Conservation (phyloP, 2,888 invertebrate species). For the Lacanobia wlatinum region DNA sequence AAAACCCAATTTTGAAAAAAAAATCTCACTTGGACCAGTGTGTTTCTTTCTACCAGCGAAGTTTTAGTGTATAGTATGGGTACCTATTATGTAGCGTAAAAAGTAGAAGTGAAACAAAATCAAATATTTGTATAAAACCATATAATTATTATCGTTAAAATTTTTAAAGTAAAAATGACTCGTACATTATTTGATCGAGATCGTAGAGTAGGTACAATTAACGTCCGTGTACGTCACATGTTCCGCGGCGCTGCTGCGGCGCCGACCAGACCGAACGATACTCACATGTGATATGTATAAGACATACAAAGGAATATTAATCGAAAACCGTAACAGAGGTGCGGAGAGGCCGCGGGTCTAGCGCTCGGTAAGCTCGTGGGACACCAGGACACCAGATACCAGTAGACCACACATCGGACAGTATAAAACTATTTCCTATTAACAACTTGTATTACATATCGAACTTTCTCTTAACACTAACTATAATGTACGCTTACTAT, state of each 20-base stretch:
- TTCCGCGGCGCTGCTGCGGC: slow-evolving; percentile 20
- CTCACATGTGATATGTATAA: slow-evolving; percentile 67
- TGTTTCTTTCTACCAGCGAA: too few relatives aligned
- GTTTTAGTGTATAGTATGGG: background rate
- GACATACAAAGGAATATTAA: slow-evolving; percentile 64
- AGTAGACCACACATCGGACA: slow-evolving; percentile 74
- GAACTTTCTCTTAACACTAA: slow-evolving; percentile 68
- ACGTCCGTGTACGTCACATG: slow-evolving; percentile 51
- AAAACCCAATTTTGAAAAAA: too few relatives aligned
- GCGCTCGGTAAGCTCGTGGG: slow-evolving; percentile 75
- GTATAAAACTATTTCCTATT: slow-evolving; percentile 81
- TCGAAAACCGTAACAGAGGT: slow-evolving; percentile 49
- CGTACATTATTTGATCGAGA: slow-evolving; percentile 76
- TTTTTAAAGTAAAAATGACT: slow-evolving; percentile 86
- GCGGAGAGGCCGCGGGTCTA: slow-evolving; percentile 43
- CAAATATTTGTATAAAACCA: slow-evolving; percentile 85
- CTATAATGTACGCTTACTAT: slow-evolving; percentile 61
- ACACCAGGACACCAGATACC: too few relatives aligned
- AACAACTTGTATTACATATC: slow-evolving; percentile 75
- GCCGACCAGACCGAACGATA: slow-evolving; percentile 24
- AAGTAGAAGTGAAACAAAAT: slow-evolving; percentile 55
- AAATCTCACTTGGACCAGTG: too few relatives aligned
- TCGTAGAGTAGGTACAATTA: slow-evolving; percentile 68
- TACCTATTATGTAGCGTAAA: background rate
- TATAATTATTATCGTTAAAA: slow-evolving; percentile 88